Base-by-base conservation (phyloP, 2,113 vertebrate genomes). In the Danio rerio region DNA sequence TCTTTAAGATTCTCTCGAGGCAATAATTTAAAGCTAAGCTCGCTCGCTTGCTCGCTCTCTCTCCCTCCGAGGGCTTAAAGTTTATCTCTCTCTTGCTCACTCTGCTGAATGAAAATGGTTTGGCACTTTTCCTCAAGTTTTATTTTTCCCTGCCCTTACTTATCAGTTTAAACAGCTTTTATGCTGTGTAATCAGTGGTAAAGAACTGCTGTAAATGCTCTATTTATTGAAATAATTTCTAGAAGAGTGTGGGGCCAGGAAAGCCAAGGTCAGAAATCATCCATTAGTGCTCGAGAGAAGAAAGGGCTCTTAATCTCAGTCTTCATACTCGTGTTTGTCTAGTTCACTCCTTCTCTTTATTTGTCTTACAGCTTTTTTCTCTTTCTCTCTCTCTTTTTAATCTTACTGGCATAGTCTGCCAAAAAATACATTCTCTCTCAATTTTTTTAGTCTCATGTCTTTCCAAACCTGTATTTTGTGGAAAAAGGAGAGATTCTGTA, bases 241-340 rank as follows among this genome's bases (percentile, higher is more conserved):
- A 45, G 31, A 50, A 55, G 68, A 83, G 74, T 56, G 62, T 62
- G 47, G 11, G 47, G 18, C 61, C 31, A 21, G 2, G 12, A 55
- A 77, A 80, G 66, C 15, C 71, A 47, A 77, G 78, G 81, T 50
- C 56, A 71, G 42, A 66, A 52, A 68, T 86, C 89, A 87, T 90
- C 75, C 18, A 9, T 71, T 81, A 61, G 82, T 86, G 81, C 53
- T 43, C 9, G 62, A 68, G 5, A 55, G 53, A 50, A 50, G 16
- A 80, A 80, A 56, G 50, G 59, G 61, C 65, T 49, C 47, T 40
- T 11, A 65, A 70, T 78, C 83, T 81, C 66, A 61, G 69, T 80
- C 85, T 86, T 83, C 86, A 88, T 87, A 89, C 88, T 88, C 90
- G 88, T 90, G 87, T 86, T 65, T 89, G 77, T 86, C 88, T 70